Base-by-base conservation (phyloP, 1,140 invertebrate genomes). In the Listronotus bonariensis region DNA sequence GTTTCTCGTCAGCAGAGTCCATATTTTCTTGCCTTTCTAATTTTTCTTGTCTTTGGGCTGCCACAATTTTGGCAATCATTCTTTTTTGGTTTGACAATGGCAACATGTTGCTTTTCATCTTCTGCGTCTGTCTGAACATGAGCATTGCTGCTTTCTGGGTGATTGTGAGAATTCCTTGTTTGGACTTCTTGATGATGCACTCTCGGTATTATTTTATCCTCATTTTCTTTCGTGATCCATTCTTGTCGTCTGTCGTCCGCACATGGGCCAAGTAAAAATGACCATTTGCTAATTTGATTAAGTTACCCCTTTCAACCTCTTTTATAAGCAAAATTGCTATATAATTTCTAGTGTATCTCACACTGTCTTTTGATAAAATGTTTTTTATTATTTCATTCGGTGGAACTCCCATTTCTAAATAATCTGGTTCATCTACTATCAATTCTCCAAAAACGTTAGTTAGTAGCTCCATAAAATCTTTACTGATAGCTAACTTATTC, bases 361-460 rank as follows among this genome's bases (percentile, higher is more conserved):
- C 82, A 17, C 79, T 84, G 49, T 88, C 83, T 71, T 87, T 86
- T 17, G 85, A 82, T 36, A 84, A 76, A 40, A 90, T 81, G 48
- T 86, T 86, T 69, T 82, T 84, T 9, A 89, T 81, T 32, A 91
- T 79, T 71, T 87, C 84, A 41, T 79, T 78, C 46, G 83, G 83
- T 8, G 88, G 87, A 38, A 90, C 87, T 12, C 89, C 88, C 72
- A 85, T 83, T 76, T 88, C 85, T 26, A 88, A 79, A 69, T 88
- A 90, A 78, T 87, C 87, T 10, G 88, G 86, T 73, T 89, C 88
- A 66, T 86, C 82, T 61, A 87, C 82, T 36, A 90, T 85, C 31
- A 91, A 77, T 70, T 89, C 86, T 14, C 86, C 84, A 38, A 90
- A 84, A 9, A 87, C 86, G 38, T 84, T 85, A 15, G 86, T 85